Evolutionary conservation across 1,140 invertebrate species (phyloP).

Genomic region (Acromyrmex heyeri): DNA sequence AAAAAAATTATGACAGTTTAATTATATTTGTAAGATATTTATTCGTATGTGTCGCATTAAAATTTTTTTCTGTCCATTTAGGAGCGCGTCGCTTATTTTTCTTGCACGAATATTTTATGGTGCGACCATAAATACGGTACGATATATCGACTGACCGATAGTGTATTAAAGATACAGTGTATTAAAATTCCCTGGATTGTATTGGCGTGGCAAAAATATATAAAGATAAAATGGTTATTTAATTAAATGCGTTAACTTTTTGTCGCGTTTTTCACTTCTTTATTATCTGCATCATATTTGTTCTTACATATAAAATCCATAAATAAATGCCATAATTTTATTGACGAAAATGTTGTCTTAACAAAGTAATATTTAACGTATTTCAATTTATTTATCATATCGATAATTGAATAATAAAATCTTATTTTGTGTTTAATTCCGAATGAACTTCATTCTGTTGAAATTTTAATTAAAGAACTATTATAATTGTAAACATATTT

Average conservation of each 20-base stretch:
- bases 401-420: not conserved
- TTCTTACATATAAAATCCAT: conserved; percentile 12
- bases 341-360: not conserved
- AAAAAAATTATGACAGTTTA: not conserved
- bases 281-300: not conserved
- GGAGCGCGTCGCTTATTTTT: conserved; percentile 16
- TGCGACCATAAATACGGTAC: conserved; percentile 31
- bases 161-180: conserved; percentile 9
- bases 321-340: not conserved
- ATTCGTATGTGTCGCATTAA: conserved; percentile 5
- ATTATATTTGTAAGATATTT: conserved; percentile 19
- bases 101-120: conserved; percentile 35
- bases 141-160: conserved; percentile 47
- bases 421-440: not conserved
- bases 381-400: not conserved
- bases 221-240: conserved; percentile 10
- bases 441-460: not conserved
- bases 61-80: not conserved
- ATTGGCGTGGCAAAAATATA: conserved; percentile 25
- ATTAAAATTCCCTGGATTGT: conserved; percentile 19
- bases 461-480: not conserved
- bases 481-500: not conserved
- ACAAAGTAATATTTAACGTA: conserved; percentile 6
- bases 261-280: not conserved
- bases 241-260: conserved; percentile 51